Conservation (phyloP, 2,888 invertebrate species). For the Corythucha ciliata region DNA sequence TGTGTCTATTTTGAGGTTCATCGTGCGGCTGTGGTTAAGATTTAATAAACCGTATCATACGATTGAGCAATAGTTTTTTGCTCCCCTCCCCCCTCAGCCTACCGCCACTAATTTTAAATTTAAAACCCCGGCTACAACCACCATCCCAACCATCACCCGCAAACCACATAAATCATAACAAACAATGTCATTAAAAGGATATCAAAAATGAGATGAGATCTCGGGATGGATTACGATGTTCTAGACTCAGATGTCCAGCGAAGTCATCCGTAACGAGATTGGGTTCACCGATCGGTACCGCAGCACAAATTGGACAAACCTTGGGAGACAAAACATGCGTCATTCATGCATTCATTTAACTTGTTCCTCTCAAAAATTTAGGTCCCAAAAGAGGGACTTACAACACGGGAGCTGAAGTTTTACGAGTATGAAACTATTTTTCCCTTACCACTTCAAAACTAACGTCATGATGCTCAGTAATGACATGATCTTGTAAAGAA, state of each 20-base stretch:
- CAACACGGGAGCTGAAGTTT: no score
- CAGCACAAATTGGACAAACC: constrained; percentile 96
- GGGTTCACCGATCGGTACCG: constrained; percentile 92
- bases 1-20: constrained; percentile 59
- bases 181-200: constrained; percentile 49
- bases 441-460: constrained; percentile 69
- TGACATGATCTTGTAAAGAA: constrained; percentile 81
- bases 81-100: no score
- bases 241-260: constrained; percentile 87
- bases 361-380: neutral
- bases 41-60: no score
- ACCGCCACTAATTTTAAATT: no score
- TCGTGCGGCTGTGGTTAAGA: no score
- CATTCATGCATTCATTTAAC: neutral
- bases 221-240: constrained; percentile 79
- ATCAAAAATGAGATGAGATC: constrained; percentile 86
- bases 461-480: constrained; percentile 83
- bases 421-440: neutral
- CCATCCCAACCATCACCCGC: constrained; percentile 6
- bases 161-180: constrained; percentile 8
- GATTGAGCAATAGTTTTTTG: no score
- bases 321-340: constrained; percentile 41
- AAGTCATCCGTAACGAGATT: constrained; percentile 98
- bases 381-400: neutral
- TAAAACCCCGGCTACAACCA: no score